Base-by-base conservation (phyloP, 2,888 invertebrate genomes). In the Eupithecia insigniata region DNA sequence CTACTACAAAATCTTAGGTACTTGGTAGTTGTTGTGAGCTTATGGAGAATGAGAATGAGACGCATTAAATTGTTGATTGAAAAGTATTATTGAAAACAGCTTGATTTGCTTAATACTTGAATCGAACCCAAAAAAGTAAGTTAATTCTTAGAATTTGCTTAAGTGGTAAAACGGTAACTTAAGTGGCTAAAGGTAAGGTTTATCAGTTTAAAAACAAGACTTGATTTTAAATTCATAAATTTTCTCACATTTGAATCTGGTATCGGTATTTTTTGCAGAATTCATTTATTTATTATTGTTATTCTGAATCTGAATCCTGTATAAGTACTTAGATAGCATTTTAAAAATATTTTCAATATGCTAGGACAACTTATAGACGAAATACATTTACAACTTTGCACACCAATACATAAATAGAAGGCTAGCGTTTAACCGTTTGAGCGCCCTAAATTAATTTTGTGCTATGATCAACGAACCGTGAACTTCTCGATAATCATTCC, bases 361-460 rank as follows among this genome's bases (percentile, higher is more conserved):
- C 43, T 46, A 18, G n/a, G 46, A n/a, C n/a, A 46, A 46, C 7
- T 46, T 46, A 8, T 2, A 22, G 22, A 51, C 8, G 22, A 51
- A 12, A 51, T 51, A 51, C 10, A 22, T 51, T 22, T 51, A 51
- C 22, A 12, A 51, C 51, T 2, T n/a, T 51, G 55, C 10, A 55
- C 55, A 55, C 12, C 55, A 26, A 30, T 60, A 60, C 16, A 22
- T 12, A 64, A 34, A 34, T 69, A 74, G 60, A 74, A 70, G 67
- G 67, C 64, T 74, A 71, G 32, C 68, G 39, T 73, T 70, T 61
- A 75, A 32, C 61, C 69, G 71, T 69, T 69, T 62, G 71, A 67
- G 74, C 71, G 69, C 74, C 71, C 76, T 89, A 90, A 92, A 92
- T 92, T 91, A 92, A 92, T 93, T 90, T 91, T 88, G 88, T 86